phyloP scores from a whole-genome alignment of 2,797 vertebrate genomes.

The Caiman crocodilus region DNA sequence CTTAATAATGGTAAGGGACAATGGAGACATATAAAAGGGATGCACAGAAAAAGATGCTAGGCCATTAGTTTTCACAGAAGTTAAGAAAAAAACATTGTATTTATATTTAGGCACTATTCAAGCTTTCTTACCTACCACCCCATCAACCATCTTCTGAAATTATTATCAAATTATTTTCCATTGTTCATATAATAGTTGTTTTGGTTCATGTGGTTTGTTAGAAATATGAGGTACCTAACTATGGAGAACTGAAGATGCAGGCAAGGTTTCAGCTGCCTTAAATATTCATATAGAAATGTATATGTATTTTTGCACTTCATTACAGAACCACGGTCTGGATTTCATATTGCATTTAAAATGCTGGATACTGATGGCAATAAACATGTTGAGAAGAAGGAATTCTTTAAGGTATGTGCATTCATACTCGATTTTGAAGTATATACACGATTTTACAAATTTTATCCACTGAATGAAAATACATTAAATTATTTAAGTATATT shows the following conservation, averaged over 20 bases:
- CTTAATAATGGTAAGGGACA: background rate
- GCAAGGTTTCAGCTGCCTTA: background rate
- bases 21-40: background rate
- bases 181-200: background rate
- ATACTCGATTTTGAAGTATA: background rate
- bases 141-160: constrained; percentile 5
- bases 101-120: background rate
- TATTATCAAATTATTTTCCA: background rate
- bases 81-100: background rate
- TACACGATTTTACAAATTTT: background rate
- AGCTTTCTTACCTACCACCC: background rate
- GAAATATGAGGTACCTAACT: background rate
- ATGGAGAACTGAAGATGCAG: background rate
- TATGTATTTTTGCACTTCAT: constrained; percentile 43
- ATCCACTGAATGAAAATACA: background rate
- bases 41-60: background rate
- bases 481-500: constrained; percentile 5
- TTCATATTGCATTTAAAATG: constrained; percentile 99
- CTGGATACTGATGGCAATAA: constrained; percentile 95
- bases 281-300: constrained; percentile 13
- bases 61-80: background rate
- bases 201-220: background rate
- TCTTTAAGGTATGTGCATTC: constrained; percentile 89
- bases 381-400: constrained; percentile 96
- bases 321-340: constrained; percentile 93